These are phyloP conservation scores for Guaruba guarouba DNA, from an alignment of 2,113 vertebrate species.

Conservation along the genomic window DNA sequence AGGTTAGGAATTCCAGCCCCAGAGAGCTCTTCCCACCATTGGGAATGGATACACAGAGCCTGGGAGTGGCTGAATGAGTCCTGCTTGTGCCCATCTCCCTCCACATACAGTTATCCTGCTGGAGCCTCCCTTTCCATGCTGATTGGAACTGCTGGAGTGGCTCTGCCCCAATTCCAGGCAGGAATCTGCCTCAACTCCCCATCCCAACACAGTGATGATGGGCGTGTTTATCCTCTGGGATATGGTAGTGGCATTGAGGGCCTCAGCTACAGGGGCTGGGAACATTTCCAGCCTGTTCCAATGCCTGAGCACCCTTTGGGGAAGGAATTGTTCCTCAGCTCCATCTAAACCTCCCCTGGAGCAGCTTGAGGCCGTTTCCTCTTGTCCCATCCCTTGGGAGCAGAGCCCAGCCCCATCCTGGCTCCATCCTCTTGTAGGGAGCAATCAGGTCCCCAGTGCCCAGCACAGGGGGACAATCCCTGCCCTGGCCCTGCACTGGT, in stretches of 20 bases:
- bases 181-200: background rate
- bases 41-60: fast-evolving
- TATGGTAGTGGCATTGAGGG: background rate
- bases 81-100: background rate
- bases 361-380: background rate
- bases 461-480: no score
- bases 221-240: background rate
- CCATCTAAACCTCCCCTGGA: background rate
- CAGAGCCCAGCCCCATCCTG: background rate
- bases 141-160: background rate
- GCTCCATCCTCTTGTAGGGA: no score
- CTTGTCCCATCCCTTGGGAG: background rate
- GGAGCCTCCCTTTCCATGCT: background rate
- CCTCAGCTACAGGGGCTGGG: fast-evolving
- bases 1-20: background rate
- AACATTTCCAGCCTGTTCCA: background rate
- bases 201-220: fast-evolving
- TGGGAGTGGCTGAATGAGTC: background rate
- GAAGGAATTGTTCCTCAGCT: background rate
- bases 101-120: background rate
- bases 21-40: fast-evolving
- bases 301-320: background rate
- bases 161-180: background rate
- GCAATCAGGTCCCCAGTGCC: no score
- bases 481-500: background rate